phyloP scores from a whole-genome alignment of 1,140 invertebrate species.

The Drosophila chauvacae region DNA sequence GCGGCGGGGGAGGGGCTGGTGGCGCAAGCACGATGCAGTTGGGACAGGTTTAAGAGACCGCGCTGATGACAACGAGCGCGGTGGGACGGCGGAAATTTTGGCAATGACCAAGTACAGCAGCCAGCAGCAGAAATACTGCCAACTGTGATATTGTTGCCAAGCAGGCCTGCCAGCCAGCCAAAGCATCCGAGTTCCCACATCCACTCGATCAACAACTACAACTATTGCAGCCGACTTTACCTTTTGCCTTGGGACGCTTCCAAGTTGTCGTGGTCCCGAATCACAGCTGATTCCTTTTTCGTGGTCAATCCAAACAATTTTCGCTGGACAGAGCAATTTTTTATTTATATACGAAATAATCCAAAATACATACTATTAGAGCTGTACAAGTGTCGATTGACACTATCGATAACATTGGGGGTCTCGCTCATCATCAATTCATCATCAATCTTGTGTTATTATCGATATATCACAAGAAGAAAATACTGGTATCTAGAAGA shows the following conservation, averaged over 20 bases:
- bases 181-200: conserved; percentile 25
- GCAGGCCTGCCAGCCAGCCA: conserved; percentile 37
- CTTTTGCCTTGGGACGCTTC: conserved; percentile 36
- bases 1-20: conserved; percentile 32
- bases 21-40: conserved; percentile 74
- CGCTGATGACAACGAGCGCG: conserved; percentile 25
- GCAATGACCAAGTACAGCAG: conserved; percentile 75
- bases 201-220: conserved; percentile 9
- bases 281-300: conserved; percentile 19
- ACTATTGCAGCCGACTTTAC: conserved; percentile 23
- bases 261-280: not conserved
- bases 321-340: conserved; percentile 2
- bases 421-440: not conserved
- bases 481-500: not conserved
- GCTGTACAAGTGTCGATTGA: not conserved
- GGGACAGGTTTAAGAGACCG: conserved; percentile 65
- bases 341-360: conserved; percentile 18
- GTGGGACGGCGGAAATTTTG: conserved; percentile 59
- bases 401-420: not conserved
- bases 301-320: not conserved
- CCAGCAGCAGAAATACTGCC: conserved; percentile 56
- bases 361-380: conserved; percentile 19
- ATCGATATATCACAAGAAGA: not conserved
- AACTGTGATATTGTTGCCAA: conserved; percentile 70
- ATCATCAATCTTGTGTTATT: not conserved